phyloP scores from a whole-genome alignment of 2,113 vertebrate genomes.

The Pungitius pungitius region DNA sequence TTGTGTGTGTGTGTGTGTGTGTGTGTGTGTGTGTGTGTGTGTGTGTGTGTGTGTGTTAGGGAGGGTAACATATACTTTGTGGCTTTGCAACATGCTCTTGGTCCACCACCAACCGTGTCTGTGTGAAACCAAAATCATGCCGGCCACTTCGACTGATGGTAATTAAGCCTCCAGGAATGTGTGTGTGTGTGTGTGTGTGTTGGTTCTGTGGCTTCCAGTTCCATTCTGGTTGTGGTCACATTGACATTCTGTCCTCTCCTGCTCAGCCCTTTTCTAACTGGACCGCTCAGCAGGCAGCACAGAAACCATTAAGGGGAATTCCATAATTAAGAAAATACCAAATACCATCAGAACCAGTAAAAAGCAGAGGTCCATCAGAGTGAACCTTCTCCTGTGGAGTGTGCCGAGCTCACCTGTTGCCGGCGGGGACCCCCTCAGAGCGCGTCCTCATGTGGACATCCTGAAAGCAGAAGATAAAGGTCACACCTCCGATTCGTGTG shows the following conservation, averaged over 20 bases:
- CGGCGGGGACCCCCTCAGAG: conserved; percentile 7
- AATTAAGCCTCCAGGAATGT: conserved; percentile 31
- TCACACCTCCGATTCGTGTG: too few relatives aligned
- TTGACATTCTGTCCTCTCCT: conserved; percentile 27
- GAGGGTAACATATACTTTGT: conserved; percentile 35
- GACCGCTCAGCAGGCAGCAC: background rate
- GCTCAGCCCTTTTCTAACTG: background rate
- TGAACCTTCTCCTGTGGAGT: too few relatives aligned
- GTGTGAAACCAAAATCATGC: conserved; percentile 36
- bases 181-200: conserved; percentile 22
- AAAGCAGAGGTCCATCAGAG: too few relatives aligned
- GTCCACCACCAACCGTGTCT: conserved; percentile 20
- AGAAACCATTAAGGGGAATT: background rate
- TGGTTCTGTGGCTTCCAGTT: conserved; percentile 19
- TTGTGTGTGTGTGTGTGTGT: conserved; percentile 23
- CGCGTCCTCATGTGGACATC: conserved; percentile 25
- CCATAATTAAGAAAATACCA: background rate
- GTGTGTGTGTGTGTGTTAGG: background rate
- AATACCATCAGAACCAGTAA: background rate
- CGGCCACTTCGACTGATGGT: conserved; percentile 12
- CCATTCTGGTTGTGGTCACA: conserved; percentile 45
- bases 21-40: conserved; percentile 19
- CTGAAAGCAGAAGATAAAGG: conserved; percentile 21
- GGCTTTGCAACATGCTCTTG: conserved; percentile 5
- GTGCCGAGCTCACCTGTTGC: conserved; percentile 35